phyloP scores from a whole-genome alignment of 2,113 vertebrate species.

The Ctenodactylus gundi region DNA sequence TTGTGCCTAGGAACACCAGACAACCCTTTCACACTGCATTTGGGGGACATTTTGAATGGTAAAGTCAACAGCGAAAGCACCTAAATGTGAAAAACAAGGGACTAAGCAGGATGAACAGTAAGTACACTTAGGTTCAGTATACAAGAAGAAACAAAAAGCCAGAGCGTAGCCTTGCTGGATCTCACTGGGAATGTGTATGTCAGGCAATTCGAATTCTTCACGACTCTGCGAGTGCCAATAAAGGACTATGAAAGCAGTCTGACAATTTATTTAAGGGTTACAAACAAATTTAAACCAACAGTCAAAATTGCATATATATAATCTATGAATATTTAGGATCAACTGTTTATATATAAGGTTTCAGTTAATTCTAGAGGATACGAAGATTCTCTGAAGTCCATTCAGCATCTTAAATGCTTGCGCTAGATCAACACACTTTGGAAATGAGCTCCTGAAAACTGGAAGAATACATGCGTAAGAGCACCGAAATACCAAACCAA shows the following conservation, averaged over 20 bases:
- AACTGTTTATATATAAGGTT: not conserved
- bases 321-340: not conserved
- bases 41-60: not conserved
- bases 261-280: not conserved
- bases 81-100: not conserved
- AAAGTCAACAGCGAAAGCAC: not conserved
- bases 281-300: not conserved
- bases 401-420: not conserved
- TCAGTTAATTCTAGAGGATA: not conserved
- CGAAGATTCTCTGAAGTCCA: not conserved
- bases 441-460: not conserved
- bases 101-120: not conserved
- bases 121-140: not conserved
- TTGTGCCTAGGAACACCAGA: not conserved
- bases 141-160: not conserved
- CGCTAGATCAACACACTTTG: not conserved
- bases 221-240: not conserved
- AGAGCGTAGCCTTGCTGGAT: not conserved
- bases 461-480: not conserved
- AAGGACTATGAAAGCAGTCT: not conserved
- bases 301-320: not conserved
- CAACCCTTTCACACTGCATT: not conserved
- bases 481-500: conserved; percentile 3
- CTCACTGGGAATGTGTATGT: not conserved
- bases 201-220: not conserved